Base-by-base conservation (phyloP, 2,113 vertebrate genomes). In the Aix galericulata region DNA sequence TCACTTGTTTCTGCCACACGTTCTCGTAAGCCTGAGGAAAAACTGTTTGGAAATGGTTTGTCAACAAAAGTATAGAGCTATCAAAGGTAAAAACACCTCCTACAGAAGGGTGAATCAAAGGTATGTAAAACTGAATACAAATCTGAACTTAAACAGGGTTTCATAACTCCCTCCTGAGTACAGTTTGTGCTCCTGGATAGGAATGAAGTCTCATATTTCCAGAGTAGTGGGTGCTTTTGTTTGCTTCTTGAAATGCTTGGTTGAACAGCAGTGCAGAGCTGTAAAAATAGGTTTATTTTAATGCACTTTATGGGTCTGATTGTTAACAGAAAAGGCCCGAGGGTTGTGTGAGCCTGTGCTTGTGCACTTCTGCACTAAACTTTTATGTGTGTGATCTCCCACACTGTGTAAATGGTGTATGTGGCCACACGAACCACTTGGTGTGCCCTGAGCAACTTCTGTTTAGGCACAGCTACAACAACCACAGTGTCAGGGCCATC, bases 221-320 rank as follows among this genome's bases (percentile, higher is more conserved):
- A 96, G 62, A 89, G 95, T 38, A 95, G 60, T 94, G 92, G 93
- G 91, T 96, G 91, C 88, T 95, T 96, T 96, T 94, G 86, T 94
- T 96, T 96, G 80, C 81, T 92, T 69, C 95, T 87, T 89, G 81
- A 93, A 96, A 96, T 87, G 93, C 93, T 87, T 94, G 93, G 91
- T 82, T 94, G 83, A 94, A 91, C 94, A 97, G 91, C 90, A 93
- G 79, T 83, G 34, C 82, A 88, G 80, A 95, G 94, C 83, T 94
- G 92, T 96, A 96, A 97, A 97, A 97, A 88, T 69, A 92, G 77
- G 94, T 92, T 95, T 95, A 94, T 93, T 95, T 96, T 97, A 85
- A 97, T 93, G 93, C 64, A 48, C 86, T 95, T 97, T 96, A 97
- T 89, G 90, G 88, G 93, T 88, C 95, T 96, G 96, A 93, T 44